A percentile compares a stretch with the other conserved stretches of the same genome.
Conservation (phyloP, 2,113 vertebrate genomes). For the Hydropotes inermis region DNA sequence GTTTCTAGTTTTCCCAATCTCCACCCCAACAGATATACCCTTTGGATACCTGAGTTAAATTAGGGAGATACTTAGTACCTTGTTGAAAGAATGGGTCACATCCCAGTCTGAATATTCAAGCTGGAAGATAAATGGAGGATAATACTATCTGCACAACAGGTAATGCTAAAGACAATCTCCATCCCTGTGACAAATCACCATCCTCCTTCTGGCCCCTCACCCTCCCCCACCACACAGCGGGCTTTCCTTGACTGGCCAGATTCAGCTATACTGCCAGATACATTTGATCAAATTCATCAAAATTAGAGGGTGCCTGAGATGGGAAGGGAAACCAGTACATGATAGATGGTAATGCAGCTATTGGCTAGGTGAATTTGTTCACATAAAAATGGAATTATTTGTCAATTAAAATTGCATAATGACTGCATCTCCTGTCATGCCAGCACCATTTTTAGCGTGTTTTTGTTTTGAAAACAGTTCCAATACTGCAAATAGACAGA, state of each 20-base stretch:
- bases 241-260: constrained; percentile 65
- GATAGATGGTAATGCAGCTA: constrained; percentile 66
- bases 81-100: constrained; percentile 83
- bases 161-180: constrained; percentile 76
- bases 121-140: constrained; percentile 82
- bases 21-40: constrained; percentile 66
- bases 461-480: constrained; percentile 85
- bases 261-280: constrained; percentile 46
- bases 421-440: constrained; percentile 71
- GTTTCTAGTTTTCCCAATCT: constrained; percentile 78
- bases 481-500: constrained; percentile 79
- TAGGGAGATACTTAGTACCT: constrained; percentile 85
- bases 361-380: constrained; percentile 75
- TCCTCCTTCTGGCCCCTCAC: not conserved
- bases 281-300: constrained; percentile 71
- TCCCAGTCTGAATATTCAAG: constrained; percentile 81
- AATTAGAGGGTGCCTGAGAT: constrained; percentile 51
- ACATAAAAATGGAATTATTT: constrained; percentile 79
- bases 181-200: constrained; percentile 77
- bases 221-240: not conserved
- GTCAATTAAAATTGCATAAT: constrained; percentile 82
- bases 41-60: constrained; percentile 78
- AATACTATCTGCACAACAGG: constrained; percentile 87
- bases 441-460: constrained; percentile 76
- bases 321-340: constrained; percentile 30